These are phyloP conservation scores for Eurosta solidaginis DNA, from an alignment of 1,140 invertebrate species.

Conservation along the genomic window DNA sequence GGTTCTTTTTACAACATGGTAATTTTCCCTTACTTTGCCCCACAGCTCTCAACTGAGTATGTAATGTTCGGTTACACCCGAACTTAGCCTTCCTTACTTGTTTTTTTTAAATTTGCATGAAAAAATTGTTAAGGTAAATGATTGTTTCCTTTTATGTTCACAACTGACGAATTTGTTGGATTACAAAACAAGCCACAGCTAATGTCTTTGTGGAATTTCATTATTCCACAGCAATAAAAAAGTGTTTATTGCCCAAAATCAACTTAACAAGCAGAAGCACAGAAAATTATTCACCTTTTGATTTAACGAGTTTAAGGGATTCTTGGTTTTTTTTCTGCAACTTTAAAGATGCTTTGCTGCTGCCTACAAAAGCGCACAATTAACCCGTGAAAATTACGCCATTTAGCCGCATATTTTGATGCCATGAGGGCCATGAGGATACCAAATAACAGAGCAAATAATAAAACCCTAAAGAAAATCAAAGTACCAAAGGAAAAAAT, in stretches of 20 bases:
- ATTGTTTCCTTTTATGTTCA: not conserved
- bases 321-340: not conserved
- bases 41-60: too few species aligned
- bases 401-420: slow-evolving; percentile 18
- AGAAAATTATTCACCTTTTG: not conserved
- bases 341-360: not conserved
- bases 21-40: too few species aligned
- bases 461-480: not conserved
- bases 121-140: too few species aligned
- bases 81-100: too few species aligned
- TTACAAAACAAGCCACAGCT: slow-evolving; percentile 1
- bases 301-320: not conserved
- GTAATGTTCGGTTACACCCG: too few species aligned
- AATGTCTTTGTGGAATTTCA: not conserved
- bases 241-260: not conserved
- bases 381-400: slow-evolving; percentile 25
- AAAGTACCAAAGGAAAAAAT: not conserved
- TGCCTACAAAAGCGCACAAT: not conserved
- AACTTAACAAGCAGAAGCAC: not conserved
- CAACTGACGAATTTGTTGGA: not conserved
- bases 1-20: too few species aligned
- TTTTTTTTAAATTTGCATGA: too few species aligned
- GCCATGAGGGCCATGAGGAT: too few species aligned
- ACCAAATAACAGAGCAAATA: not conserved
- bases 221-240: not conserved